Evolutionary conservation across 2,113 vertebrate species (phyloP).

Genomic region (Cygnus buccinator): DNA sequence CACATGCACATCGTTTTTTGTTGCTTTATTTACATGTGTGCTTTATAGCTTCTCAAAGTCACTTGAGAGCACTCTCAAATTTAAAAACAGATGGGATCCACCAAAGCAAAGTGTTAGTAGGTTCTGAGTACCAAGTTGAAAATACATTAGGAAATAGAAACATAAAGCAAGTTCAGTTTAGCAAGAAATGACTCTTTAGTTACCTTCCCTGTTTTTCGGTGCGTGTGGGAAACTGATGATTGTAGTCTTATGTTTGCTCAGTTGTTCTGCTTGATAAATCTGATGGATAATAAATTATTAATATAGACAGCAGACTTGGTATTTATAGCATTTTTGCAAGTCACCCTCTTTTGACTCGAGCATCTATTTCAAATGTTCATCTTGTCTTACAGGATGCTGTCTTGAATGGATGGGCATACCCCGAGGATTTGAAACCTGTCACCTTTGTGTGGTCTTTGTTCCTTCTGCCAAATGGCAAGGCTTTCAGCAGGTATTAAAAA

Average conservation of each 20-base stretch:
- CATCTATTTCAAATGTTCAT: background rate
- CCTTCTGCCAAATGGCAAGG: background rate
- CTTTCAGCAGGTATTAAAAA: background rate
- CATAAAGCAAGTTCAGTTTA: background rate
- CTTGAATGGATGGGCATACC: background rate
- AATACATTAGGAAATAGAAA: background rate
- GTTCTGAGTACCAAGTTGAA: background rate
- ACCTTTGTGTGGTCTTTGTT: background rate
- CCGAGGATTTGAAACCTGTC: background rate
- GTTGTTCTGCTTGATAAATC: background rate
- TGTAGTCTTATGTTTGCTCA: background rate
- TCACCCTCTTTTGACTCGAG: background rate
- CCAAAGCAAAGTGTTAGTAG: background rate
- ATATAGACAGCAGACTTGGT: background rate
- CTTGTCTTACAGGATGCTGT: background rate
- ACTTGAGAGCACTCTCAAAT: background rate
- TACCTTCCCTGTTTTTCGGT: background rate
- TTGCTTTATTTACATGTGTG: rapidly evolving
- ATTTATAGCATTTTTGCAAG: background rate
- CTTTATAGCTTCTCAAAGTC: background rate
- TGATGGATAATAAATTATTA: background rate
- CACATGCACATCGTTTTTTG: rapidly evolving
- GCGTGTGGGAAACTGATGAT: background rate
- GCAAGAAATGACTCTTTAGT: background rate
- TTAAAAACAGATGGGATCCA: background rate